Evolutionary conservation across 2,797 vertebrate genomes (phyloP), one percentile per base, ranked within the genome.

Genomic region (Botia kubotai): DNA sequence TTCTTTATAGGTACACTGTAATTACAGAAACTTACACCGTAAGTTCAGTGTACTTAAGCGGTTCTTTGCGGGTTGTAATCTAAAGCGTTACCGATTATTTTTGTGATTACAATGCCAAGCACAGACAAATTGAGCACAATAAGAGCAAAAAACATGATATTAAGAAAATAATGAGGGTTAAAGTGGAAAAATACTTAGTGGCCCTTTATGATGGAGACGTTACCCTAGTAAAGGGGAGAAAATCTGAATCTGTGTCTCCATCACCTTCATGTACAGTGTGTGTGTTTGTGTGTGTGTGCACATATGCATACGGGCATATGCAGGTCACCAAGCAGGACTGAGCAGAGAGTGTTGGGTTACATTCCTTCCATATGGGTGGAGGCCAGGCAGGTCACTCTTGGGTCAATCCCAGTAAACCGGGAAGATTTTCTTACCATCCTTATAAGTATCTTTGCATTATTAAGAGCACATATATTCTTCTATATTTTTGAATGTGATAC

Each of bases 331-430:
- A 86, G 85, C 63, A 80, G 82, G 52, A 80, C 81, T 79, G 84
- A 78, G 77, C 66, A 60, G 79, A 68, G 83, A 83, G 88, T 81
- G 89, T 92, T 90, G 88, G 90, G 90, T 93, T 94, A 91, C 94
- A 94, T 93, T 94, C 93, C 93, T 94, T 94, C 94, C 93, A 94
- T 93, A 80, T 84, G 90, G 90, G 88, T 89, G 89, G 88, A 87
- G 86, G 92, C 92, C 91, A 92, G 91, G 88, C 92, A 89, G 93
- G 92, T 95, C 94, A 94, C 92, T 93, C 92, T 90, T 91, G 93
- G 92, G 93, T 95, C 92, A 94, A 87, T 92, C 93, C 89, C 89
- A 68, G 89, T 89, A 90, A 92, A 92, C 81, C 88, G 86, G 85
- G 87, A 73, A 33, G n/a, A 53, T 26, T 57, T 29, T 77, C 76